Evolutionary conservation across 1,140 invertebrate genomes (phyloP).

Genomic region (Ceratosolen fusciceps): DNA sequence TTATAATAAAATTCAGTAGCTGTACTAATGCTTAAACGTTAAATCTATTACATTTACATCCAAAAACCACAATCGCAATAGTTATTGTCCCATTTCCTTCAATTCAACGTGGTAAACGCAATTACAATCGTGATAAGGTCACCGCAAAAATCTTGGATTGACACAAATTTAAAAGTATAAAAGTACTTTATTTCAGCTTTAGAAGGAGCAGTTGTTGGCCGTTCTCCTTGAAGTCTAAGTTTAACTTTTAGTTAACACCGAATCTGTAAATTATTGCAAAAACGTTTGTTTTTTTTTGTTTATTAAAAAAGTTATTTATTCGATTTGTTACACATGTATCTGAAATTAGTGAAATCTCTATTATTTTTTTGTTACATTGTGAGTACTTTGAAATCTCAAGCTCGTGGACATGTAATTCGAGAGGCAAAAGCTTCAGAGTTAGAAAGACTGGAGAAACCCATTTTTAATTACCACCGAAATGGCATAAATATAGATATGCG

Average conservation of each 20-base stretch:
- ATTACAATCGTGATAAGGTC: conserved; percentile 67
- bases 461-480: conserved; percentile 63
- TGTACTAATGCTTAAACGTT: neutral
- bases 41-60: conserved; percentile 25
- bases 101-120: conserved; percentile 34
- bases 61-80: conserved; percentile 50
- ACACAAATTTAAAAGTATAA: conserved; percentile 69
- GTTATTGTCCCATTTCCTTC: neutral
- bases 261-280: neutral
- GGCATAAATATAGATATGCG: conserved; percentile 62
- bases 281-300: too few species aligned
- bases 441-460: conserved; percentile 45
- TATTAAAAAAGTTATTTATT: too few species aligned
- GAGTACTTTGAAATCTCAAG: conserved; percentile 32
- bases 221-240: neutral
- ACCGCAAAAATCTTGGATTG: conserved; percentile 59
- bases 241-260: neutral
- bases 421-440: conserved; percentile 43
- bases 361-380: conserved; percentile 14
- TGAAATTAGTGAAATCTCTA: neutral
- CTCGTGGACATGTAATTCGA: conserved; percentile 33
- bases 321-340: conserved; percentile 14
- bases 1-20: conserved; percentile 43
- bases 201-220: neutral
- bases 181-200: conserved; percentile 42